These are phyloP conservation scores for Thelaira solivaga DNA, from an alignment of 2,888 invertebrate species.

Conservation along the genomic window DNA sequence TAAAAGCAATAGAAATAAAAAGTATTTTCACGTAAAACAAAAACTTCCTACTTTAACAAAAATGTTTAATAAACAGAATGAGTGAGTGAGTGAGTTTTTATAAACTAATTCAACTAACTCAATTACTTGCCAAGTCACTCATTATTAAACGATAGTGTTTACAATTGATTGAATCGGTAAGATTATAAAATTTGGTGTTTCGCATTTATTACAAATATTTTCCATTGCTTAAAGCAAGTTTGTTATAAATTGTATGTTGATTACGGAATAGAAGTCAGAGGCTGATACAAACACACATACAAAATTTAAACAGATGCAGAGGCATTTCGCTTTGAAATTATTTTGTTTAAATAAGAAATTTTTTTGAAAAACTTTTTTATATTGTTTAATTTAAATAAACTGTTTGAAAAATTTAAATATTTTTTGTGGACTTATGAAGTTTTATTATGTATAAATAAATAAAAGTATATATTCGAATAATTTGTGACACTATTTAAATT, in stretches of 20 bases:
- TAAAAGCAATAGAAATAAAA: slow-evolving; percentile 22
- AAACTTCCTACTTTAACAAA: slow-evolving; percentile 53
- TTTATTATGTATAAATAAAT: background rate
- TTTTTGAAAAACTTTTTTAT: too few species aligned
- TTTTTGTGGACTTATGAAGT: background rate
- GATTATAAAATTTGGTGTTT: background rate
- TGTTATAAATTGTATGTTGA: too few species aligned
- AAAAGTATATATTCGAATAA: slow-evolving; percentile 11
- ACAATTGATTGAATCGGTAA: background rate
- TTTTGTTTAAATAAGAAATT: too few species aligned
- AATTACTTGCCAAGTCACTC: background rate
- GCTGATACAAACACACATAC: too few species aligned
- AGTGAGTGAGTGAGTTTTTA: background rate
- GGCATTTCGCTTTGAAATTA: too few species aligned
- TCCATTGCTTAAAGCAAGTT: too few species aligned
- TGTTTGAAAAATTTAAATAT: too few species aligned
- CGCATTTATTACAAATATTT: too few species aligned
- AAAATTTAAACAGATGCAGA: too few species aligned
- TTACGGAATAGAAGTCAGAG: too few species aligned
- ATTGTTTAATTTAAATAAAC: too few species aligned
- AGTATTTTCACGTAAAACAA: slow-evolving; percentile 23
- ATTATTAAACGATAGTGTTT: background rate
- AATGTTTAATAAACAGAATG: background rate
- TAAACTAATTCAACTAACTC: slow-evolving; percentile 3
- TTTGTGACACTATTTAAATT: background rate